phyloP scores from a whole-genome alignment of 2,888 invertebrate species.

The Gastrophysa polygoni region DNA sequence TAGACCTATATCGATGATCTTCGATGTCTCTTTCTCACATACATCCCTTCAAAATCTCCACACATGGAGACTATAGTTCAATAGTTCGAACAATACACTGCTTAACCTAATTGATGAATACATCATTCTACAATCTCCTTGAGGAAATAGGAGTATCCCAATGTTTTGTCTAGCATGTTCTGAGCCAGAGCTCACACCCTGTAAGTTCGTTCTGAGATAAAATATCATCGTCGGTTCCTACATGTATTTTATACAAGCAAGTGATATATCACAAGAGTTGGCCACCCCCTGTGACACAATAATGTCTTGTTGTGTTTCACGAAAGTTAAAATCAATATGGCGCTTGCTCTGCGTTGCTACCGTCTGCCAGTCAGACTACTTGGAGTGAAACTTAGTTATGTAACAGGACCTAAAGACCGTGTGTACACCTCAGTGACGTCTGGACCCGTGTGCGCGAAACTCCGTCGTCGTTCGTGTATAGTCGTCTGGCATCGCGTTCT shows the following conservation, averaged over 20 bases:
- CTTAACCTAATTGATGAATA: no score
- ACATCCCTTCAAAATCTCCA: no score
- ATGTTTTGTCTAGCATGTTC: not conserved
- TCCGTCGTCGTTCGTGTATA: constrained; percentile 51
- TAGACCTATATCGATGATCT: no score
- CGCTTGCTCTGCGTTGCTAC: constrained; percentile 55
- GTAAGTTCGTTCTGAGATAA: not conserved
- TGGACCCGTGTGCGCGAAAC: constrained; percentile 53
- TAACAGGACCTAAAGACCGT: constrained; percentile 45
- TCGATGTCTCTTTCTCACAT: no score
- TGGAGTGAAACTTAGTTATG: constrained; percentile 49
- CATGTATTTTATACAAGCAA: constrained; percentile 27
- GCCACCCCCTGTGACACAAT: constrained; percentile 44
- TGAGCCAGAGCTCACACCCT: not conserved
- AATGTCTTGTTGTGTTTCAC: constrained; percentile 34
- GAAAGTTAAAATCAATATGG: constrained; percentile 59
- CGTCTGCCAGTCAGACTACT: constrained; percentile 53
- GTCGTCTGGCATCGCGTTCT: constrained; percentile 49
- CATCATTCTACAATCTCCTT: no score
- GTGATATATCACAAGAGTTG: constrained; percentile 45
- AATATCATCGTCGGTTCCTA: constrained; percentile 5
- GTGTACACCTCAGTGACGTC: constrained; percentile 55
- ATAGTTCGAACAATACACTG: no score
- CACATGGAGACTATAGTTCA: no score
- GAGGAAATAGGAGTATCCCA: not conserved